Evolutionary conservation across 1,140 invertebrate species (phyloP), one percentile per base, ranked within the genome.

Genomic region (Thaumetopoea pityocampa): DNA sequence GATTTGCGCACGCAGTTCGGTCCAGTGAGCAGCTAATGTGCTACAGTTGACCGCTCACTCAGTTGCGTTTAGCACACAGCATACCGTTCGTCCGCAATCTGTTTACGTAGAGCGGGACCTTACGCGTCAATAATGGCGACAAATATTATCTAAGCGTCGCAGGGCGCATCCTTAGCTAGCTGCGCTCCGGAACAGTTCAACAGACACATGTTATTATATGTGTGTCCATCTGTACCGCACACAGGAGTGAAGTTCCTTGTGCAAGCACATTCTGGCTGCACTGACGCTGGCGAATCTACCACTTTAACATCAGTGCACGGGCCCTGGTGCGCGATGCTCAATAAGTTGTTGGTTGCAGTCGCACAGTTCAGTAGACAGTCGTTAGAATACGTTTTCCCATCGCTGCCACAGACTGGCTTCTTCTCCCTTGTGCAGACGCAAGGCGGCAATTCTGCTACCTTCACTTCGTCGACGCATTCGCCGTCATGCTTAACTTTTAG

Each of bases 191-290:
- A 59, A 45, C 87, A 88, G 1, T 81, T 52, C 20, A 87, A 76
- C 15, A 70, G 26, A 42, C 87, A 89, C 1, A 66, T 56, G 62
- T 88, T 89, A 23, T 49, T 26, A 53, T 88, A 88, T 1, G 87
- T 87, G 1, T 54, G 46, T 9, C 71, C 53, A 50, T 88, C 79
- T 26, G 66, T 72, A 3, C 69, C 87, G 55, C 88, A 89, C 0
- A 89, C 82, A 0, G 87, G 87, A 0, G 59, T 61, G 27, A 62
- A 78, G 43, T 71, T 73, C 18, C 72, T 58, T 15, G 78, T 55
- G 35, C 85, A 87, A 0, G 64, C 52, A 18, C 85, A 86, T 1
- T 57, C 20, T 0, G 5, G 20, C 2, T 1, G 28, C 3, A 1
- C 54, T 19, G 12, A 40, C 34, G 5, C 48, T 58, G 1, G 27